Percentiles rank a stretch among this genome's conserved stretches.
phyloP scores from a whole-genome alignment of 2,797 vertebrate genomes.

The Paguma larvata region DNA sequence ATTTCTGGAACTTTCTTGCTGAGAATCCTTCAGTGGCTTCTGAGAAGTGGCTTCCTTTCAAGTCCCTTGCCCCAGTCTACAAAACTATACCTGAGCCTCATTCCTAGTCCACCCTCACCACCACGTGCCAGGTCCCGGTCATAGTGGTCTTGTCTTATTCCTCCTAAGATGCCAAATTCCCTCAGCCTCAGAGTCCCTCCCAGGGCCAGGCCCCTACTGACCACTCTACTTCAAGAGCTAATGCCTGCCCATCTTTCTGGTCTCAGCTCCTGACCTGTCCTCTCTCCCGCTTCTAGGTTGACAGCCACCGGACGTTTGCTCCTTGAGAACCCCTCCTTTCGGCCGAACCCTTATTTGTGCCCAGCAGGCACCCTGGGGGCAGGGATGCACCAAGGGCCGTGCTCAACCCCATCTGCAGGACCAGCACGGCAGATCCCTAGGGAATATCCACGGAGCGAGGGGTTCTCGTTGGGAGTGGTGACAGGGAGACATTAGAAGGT shows the following conservation, averaged over 20 bases:
- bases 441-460: neutral
- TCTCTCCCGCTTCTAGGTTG: neutral
- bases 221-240: too few species aligned
- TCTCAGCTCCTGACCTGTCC: neutral
- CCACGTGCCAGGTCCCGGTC: too few species aligned
- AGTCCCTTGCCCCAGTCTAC: neutral
- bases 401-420: neutral
- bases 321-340: neutral
- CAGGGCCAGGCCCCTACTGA: neutral
- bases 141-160: neutral
- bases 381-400: accelerated
- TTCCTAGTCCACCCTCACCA: neutral
- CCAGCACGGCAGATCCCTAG: neutral
- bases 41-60: constrained; percentile 7
- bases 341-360: neutral
- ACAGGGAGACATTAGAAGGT: neutral
- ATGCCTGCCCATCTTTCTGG: neutral
- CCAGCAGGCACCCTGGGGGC: neutral
- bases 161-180: neutral
- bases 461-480: neutral
- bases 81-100: neutral
- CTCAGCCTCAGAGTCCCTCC: neutral
- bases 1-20: neutral
- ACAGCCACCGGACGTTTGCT: neutral
- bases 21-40: neutral